Conservation (phyloP, 2,888 invertebrate genomes). For the Embidobia sp. region DNA sequence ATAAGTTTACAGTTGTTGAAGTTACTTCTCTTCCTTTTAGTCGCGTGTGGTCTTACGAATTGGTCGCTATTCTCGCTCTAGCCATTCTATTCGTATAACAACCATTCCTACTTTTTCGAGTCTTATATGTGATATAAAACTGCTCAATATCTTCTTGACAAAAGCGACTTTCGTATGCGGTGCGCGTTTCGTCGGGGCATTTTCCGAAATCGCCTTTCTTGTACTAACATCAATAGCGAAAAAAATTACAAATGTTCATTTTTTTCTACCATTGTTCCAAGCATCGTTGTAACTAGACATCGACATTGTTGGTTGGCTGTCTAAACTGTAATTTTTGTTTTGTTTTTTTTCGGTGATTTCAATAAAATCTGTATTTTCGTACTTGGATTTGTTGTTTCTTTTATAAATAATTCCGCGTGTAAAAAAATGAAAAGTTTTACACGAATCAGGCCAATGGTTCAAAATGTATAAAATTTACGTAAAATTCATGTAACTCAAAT, state of each 20-base stretch:
- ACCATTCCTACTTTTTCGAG: constrained; percentile 1
- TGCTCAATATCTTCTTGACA: too few species aligned
- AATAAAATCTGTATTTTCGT: constrained; percentile 60
- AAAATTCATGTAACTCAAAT: too few species aligned
- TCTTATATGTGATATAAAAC: constrained; percentile 27
- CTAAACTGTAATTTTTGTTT: too few species aligned
- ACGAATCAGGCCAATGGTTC: too few species aligned
- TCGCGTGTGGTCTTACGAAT: neutral
- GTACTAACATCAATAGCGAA: too few species aligned
- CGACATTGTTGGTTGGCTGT: neutral
- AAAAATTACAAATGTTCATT: too few species aligned
- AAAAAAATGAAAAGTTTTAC: neutral
- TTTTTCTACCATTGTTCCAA: constrained; percentile 1
- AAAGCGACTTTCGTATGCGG: too few species aligned
- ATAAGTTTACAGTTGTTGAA: constrained; percentile 37
- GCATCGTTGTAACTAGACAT: neutral
- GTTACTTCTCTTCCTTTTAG: constrained; percentile 27
- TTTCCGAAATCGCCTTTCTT: too few species aligned
- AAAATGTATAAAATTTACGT: too few species aligned
- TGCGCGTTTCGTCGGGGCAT: too few species aligned
- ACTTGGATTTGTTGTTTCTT: constrained; percentile 5
- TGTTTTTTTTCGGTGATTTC: constrained; percentile 41
- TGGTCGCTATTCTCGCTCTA: neutral
- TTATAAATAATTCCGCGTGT: too few species aligned
- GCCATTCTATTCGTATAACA: neutral